Percentiles rank a stretch among this genome's conserved stretches.
phyloP scores from a whole-genome alignment of 2,888 invertebrate species.

The Eupeodes luniger region DNA sequence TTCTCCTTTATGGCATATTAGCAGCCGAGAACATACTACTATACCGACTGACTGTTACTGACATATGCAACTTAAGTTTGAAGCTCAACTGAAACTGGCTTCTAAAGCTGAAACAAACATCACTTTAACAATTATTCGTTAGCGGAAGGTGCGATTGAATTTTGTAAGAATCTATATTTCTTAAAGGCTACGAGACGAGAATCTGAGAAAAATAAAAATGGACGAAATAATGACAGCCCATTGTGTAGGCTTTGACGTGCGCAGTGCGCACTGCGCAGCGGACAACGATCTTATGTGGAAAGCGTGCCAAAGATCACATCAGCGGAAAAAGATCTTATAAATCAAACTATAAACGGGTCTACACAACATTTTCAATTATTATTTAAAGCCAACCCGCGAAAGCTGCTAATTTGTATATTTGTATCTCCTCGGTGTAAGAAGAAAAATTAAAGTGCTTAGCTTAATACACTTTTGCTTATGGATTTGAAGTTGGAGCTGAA shows the following conservation, averaged over 20 bases:
- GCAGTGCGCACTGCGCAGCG: background rate
- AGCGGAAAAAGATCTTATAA: constrained; percentile 6
- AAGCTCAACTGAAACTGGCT: background rate
- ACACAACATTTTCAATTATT: constrained; percentile 4
- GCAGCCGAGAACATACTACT: constrained; percentile 42
- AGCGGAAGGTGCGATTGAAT: constrained; percentile 34
- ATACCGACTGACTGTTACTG: constrained; percentile 31
- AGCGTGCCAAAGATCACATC: constrained; percentile 69
- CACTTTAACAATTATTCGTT: constrained; percentile 13
- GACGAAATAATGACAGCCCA: constrained; percentile 5
- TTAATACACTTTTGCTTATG: background rate
- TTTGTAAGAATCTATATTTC: constrained; percentile 32
- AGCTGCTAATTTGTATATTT: constrained; percentile 65
- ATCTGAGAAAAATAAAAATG: background rate
- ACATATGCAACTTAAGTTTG: constrained; percentile 56
- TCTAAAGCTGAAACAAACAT: constrained; percentile 25
- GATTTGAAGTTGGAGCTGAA: background rate
- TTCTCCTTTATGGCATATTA: constrained; percentile 76
- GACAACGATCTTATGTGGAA: background rate
- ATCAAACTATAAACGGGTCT: constrained; percentile 25
- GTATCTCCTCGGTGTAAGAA: background rate
- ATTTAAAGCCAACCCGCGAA: constrained; percentile 28
- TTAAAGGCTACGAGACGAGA: background rate
- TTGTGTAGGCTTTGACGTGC: constrained; percentile 44
- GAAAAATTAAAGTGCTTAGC: constrained; percentile 19